These are phyloP conservation scores for Lepus townsendii DNA, from an alignment of 2,797 vertebrate genomes.

Conservation along the genomic window DNA sequence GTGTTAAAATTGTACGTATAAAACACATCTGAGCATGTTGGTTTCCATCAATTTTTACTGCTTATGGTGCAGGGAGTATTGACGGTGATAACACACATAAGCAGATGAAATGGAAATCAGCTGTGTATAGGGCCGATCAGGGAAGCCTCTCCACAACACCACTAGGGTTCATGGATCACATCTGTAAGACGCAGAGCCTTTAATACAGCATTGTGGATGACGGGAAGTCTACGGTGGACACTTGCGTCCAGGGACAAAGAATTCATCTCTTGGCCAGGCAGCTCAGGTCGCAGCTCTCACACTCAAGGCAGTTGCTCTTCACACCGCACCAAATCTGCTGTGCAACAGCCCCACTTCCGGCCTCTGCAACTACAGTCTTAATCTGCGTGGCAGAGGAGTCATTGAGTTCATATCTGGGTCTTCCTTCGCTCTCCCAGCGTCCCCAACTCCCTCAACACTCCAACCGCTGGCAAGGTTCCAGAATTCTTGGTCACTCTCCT, in stretches of 20 bases:
- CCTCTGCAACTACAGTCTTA: neutral
- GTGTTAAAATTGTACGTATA: neutral
- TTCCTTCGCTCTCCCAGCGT: neutral
- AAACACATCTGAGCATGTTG: neutral
- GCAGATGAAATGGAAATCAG: neutral
- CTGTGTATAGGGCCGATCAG: neutral
- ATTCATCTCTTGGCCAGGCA: neutral
- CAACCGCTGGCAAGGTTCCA: neutral
- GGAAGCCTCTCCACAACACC: neutral
- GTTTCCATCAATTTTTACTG: constrained; percentile 28
- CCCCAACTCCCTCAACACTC: neutral
- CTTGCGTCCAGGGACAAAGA: neutral
- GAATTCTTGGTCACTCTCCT: neutral
- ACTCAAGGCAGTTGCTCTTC: neutral
- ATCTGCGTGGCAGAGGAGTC: neutral
- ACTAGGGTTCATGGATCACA: neutral
- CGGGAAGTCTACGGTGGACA: neutral
- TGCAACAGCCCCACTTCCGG: neutral
- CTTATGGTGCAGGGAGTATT: neutral
- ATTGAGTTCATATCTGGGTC: neutral
- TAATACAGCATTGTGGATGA: neutral
- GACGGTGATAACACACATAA: neutral
- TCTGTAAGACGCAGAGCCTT: neutral
- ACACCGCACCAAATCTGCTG: neutral
- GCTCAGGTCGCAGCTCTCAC: neutral